Percentiles rank a stretch among this genome's conserved stretches.
phyloP scores from a whole-genome alignment of 2,888 invertebrate species.

The Noctuana brunneofusca region DNA sequence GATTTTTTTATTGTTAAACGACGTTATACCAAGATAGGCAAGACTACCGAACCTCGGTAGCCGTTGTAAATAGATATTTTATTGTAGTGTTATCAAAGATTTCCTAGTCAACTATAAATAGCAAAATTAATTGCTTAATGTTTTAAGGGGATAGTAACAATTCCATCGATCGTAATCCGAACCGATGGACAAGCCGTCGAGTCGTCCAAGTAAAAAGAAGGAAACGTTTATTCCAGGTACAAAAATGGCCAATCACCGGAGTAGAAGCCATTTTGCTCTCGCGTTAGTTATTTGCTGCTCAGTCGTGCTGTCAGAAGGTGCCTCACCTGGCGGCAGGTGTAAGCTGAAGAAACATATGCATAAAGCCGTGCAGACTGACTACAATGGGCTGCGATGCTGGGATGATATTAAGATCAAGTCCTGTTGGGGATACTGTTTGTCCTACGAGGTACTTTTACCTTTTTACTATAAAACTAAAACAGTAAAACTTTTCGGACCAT shows the following conservation, averaged over 20 bases:
- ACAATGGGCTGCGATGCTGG: slow-evolving; percentile 89
- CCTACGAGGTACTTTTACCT: slow-evolving; percentile 86
- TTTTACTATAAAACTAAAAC: no score
- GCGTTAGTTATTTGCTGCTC: slow-evolving; percentile 50
- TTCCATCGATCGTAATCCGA: no score
- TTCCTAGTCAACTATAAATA: no score
- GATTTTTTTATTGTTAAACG: no score
- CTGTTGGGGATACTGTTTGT: slow-evolving; percentile 93
- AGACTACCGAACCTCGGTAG: no score
- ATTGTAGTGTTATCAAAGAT: no score
- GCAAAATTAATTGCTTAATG: no score
- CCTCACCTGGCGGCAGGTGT: slow-evolving; percentile 55
- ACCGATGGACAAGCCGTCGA: neutral
- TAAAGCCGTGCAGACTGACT: slow-evolving; percentile 73
- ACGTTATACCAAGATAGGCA: no score
- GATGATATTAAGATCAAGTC: slow-evolving; percentile 90
- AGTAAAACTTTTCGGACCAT: no score
- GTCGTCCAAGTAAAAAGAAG: neutral
- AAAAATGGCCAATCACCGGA: slow-evolving; percentile 43
- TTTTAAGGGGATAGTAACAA: no score
- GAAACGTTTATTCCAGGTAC: slow-evolving; percentile 35
- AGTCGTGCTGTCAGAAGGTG: slow-evolving; percentile 47
- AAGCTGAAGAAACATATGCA: slow-evolving; percentile 63
- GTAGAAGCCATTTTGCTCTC: slow-evolving; percentile 42
- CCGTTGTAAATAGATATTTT: no score